Evolutionary conservation across 2,888 invertebrate genomes (phyloP).

Genomic region (Parapristionchus giblindavisi): DNA sequence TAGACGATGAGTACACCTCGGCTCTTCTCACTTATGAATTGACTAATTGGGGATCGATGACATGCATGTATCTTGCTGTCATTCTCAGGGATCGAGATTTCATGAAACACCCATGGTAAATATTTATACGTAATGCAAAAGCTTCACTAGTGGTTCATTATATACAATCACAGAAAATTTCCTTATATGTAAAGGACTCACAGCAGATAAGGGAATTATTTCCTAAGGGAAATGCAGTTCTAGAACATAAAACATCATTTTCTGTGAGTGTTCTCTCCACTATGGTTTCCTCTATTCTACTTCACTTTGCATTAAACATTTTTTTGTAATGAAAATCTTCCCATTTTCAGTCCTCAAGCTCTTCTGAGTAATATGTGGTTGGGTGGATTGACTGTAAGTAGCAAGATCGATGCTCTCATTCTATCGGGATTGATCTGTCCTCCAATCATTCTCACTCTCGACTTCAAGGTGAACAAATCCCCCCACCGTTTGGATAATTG

Average conservation of each 20-base stretch:
- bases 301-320: no score
- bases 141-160: no score
- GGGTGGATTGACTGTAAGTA: conserved; percentile 93
- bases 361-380: conserved; percentile 99
- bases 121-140: no score
- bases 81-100: conserved; percentile 84
- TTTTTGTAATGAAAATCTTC: no score
- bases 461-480: conserved; percentile 77
- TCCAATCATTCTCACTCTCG: conserved; percentile 88
- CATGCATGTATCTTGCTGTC: conserved; percentile 93
- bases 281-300: no score
- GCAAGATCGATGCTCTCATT: conserved; percentile 76
- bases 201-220: no score
- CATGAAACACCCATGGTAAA: conserved; percentile 72
- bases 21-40: conserved; percentile 93
- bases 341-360: conserved; percentile 79
- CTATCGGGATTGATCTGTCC: conserved; percentile 85
- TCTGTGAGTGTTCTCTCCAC: no score
- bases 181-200: no score
- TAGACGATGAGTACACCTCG: conserved; percentile 88
- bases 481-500: no score
- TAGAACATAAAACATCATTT: no score
- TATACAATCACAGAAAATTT: no score
- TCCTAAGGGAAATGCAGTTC: no score
- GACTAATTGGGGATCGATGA: conserved; percentile 96